Evolutionary conservation across 2,113 vertebrate species (phyloP).

Genomic region (Odocoileus hemionus): DNA sequence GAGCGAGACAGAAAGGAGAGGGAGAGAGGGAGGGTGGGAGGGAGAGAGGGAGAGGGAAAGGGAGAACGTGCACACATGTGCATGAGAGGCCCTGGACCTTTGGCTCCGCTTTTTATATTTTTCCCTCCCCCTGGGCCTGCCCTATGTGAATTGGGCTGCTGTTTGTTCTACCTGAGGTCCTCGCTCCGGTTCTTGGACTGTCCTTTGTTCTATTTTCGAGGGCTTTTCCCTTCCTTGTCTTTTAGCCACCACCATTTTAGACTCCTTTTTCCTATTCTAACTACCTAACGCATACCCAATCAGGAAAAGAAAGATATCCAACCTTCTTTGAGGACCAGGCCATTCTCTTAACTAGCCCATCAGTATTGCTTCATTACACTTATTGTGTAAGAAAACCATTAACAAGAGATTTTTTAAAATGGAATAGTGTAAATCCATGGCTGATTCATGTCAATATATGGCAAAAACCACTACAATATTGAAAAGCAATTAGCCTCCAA

Average conservation of each 20-base stretch:
- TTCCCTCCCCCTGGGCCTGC: background rate
- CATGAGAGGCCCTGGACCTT: fast-evolving
- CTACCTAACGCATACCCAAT: background rate
- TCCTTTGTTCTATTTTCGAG: background rate
- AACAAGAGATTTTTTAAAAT: background rate
- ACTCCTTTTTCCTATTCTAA: background rate
- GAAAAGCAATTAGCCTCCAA: no score
- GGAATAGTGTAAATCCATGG: background rate
- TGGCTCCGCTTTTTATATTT: background rate
- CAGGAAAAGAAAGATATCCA: background rate
- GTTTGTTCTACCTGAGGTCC: background rate
- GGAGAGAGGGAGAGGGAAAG: background rate
- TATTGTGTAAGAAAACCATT: background rate
- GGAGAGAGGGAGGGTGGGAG: background rate
- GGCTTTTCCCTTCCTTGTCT: background rate
- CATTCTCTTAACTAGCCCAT: background rate
- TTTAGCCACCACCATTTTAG: background rate
- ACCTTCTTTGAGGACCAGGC: background rate
- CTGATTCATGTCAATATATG: no score
- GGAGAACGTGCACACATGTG: background rate
- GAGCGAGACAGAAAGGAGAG: background rate
- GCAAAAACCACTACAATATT: no score
- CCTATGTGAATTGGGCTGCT: background rate
- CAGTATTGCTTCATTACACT: background rate
- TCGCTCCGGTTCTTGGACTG: background rate